phyloP scores from a whole-genome alignment of 2,797 vertebrate species.

The Rhodeus uyekii region DNA sequence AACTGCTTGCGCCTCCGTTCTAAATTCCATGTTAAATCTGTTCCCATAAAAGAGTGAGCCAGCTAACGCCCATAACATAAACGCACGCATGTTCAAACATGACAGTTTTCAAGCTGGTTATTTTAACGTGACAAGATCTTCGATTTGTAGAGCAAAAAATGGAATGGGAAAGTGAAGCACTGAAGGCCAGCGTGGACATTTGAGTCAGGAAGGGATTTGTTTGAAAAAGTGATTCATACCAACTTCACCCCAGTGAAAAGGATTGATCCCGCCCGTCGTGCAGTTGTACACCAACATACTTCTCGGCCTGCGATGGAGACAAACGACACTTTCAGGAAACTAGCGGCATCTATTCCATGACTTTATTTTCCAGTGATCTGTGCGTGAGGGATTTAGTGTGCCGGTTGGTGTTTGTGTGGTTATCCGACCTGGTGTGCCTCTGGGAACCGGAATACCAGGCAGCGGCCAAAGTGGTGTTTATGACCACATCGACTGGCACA shows the following conservation, averaged over 20 bases:
- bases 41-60: neutral
- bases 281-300: slow-evolving; percentile 90
- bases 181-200: neutral
- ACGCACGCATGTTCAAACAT: neutral
- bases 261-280: slow-evolving; percentile 88
- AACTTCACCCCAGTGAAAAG: slow-evolving; percentile 92
- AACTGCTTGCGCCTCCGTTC: too few species aligned
- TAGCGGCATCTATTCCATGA: neutral
- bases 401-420: neutral
- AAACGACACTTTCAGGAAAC: neutral
- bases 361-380: slow-evolving; percentile 1
- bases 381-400: slow-evolving; percentile 7
- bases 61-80: neutral
- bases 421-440: slow-evolving; percentile 78
- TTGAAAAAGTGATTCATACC: slow-evolving; percentile 75
- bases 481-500: slow-evolving; percentile 95
- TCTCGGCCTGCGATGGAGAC: slow-evolving; percentile 76
- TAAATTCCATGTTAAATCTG: neutral
- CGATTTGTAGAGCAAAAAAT: neutral
- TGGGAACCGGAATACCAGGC: slow-evolving; percentile 97
- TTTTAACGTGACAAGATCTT: neutral
- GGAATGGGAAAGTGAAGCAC: neutral
- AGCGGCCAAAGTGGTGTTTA: slow-evolving; percentile 90
- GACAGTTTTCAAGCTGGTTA: neutral
- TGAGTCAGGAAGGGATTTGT: slow-evolving; percentile 19